Conservation (phyloP, 2,797 vertebrate genomes). For the Vultur gryphus region DNA sequence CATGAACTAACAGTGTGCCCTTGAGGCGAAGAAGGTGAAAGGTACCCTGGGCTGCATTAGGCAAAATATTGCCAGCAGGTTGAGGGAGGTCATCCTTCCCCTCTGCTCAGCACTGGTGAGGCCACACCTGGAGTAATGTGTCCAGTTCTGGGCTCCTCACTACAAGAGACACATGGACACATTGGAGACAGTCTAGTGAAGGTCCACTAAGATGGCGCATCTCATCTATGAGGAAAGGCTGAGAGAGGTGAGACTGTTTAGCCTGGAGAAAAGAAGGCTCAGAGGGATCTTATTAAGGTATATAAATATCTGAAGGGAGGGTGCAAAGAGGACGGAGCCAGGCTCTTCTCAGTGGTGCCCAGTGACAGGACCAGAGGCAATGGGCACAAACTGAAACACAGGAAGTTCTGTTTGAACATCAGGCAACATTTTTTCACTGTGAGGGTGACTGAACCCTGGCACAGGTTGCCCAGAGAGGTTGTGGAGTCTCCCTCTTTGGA, state of each 20-base stretch:
- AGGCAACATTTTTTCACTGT: neutral
- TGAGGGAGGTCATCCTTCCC: neutral
- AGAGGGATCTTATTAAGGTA: neutral
- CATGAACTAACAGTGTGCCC: neutral
- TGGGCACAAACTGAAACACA: neutral
- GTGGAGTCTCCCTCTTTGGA: neutral
- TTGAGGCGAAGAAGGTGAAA: neutral
- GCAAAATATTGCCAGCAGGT: neutral
- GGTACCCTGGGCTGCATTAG: neutral
- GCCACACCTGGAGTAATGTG: neutral
- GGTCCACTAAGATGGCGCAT: neutral
- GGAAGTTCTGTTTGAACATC: neutral
- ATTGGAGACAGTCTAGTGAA: neutral
- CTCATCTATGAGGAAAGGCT: neutral
- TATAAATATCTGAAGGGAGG: neutral
- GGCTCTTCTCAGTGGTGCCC: neutral
- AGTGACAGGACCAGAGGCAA: neutral
- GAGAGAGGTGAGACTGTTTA: neutral
- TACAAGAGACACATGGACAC: neutral
- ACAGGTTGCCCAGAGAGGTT: neutral
- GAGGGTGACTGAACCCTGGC: neutral
- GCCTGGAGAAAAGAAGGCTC: neutral
- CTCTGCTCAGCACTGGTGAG: neutral
- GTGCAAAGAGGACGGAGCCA: neutral
- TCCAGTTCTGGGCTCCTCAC: neutral